Evolutionary conservation across 2,113 vertebrate species (phyloP), one percentile per base, ranked within the genome.

Genomic region (Cyprinodon brontotheroides): DNA sequence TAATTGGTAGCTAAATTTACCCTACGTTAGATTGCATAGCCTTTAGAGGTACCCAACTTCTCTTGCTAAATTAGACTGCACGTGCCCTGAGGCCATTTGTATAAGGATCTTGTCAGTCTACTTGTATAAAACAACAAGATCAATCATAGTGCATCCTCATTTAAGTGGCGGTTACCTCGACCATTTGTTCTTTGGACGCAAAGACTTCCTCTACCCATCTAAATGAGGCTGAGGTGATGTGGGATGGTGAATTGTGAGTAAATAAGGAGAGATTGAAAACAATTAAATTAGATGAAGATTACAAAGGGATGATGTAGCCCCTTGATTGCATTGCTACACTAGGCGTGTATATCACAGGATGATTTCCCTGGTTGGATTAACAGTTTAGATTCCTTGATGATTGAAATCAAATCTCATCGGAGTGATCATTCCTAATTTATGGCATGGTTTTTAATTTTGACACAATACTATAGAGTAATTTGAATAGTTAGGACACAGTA

Each of bases 1-100:
- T 91, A 92, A 91, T 86, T 91, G 86, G 88, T 67, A 72, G 85
- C 87, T 89, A 90, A 92, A 92, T 92, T 89, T 87, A 93, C 84
- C 79, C 68, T 47, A 65, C 60, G 79, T 83, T 72, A 87, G 66
- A 91, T 84, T 85, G 84, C 71, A 66, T n/a, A 64, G 85, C 84
- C 78, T 89, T 86, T 72, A 86, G 83, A 86, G 79, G 75, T 79
- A 77, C 81, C 79, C 39, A 61, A 71, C 83, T 87, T 92, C 87
- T 92, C 87, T 85, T 81, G 68, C 66, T 75, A 87, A 93, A 93
- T 92, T 83, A 89, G 90, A 92, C 89, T 84, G 80, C 66, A 81
- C 62, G 38, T 70, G 78, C 83, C 92, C 87, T 20, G 15, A 75
- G 80, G 93, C 80, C 70, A 61, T 83, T 77, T 84, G 64, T 83